Base-by-base conservation (phyloP, 2,888 invertebrate genomes). In the Scrobipalpa costella region DNA sequence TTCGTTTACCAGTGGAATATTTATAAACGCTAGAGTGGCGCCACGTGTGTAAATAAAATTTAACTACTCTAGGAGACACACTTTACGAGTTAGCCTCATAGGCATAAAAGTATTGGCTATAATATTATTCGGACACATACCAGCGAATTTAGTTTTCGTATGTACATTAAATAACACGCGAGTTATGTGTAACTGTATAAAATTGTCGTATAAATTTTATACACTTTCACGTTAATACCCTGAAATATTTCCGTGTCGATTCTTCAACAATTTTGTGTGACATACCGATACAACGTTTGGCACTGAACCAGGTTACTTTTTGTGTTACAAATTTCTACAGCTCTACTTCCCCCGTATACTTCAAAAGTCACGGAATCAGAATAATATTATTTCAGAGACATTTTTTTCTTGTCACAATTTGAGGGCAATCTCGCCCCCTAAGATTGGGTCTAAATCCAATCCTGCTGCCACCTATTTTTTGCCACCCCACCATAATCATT, bases 401-500 rank as follows among this genome's bases (percentile, higher is more conserved):
- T 34, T 55, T 55, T 55, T 27, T 33, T 34, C 2, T n/a, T 27
- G 21, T 34, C 1, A 13, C 27, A 55, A 15, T 55, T 55, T 34
- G 55, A 55, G 15, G 34, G 55, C 55, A 55, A 55, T 55, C 34
- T 55, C 55, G 15, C 55, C 27, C 55, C 34, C 55, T 27, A 55
- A 55, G n/a, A 55, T 55, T 33, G 34, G 34, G 15, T 55, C 55
- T 21, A 55, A 55, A 55, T 55, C 55, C 27, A 55, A 55, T 55
- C 55, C 55, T 34, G 15, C n/a, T 34, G 33, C 33, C 55, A 55
- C n/a, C 34, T 34, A 33, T 27, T 55, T 55, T 55, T 55, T 34
- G 55, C 55, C 55, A 34, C 67, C 71, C 72, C 69, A 62, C 67
- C 66, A 70, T 77, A 77, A 78, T 77, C 77, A 74, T 73, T 78